phyloP scores from a whole-genome alignment of 2,113 vertebrate genomes.

The Microtus oregoni region DNA sequence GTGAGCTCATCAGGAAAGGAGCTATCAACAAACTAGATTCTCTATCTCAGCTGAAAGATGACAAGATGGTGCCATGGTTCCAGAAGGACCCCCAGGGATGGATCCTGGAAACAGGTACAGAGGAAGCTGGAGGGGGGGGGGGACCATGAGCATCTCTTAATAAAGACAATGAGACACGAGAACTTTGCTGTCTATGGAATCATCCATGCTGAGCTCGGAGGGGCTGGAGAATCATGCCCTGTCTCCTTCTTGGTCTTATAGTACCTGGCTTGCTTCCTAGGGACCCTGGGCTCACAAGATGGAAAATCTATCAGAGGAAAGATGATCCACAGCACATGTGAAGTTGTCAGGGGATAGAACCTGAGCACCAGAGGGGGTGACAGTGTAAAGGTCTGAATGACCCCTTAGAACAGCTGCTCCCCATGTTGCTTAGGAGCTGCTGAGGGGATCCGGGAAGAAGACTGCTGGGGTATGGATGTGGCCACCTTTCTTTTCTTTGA shows the following conservation, averaged over 20 bases:
- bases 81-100: accelerated
- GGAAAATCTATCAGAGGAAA: background rate
- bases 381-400: background rate
- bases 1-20: background rate
- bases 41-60: background rate
- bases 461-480: too few relatives aligned
- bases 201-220: background rate
- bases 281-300: background rate
- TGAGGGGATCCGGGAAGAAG: background rate
- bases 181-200: too few relatives aligned
- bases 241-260: background rate
- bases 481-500: too few relatives aligned
- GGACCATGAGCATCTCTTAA: background rate
- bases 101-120: background rate
- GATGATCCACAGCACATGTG: too few relatives aligned
- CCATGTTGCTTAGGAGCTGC: background rate
- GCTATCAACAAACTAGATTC: background rate
- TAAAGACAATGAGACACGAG: background rate
- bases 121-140: background rate
- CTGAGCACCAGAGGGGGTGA: background rate
- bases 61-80: background rate
- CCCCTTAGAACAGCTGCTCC: background rate
- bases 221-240: background rate
- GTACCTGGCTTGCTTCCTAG: background rate
- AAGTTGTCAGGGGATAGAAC: background rate